Evolutionary conservation across 2,113 vertebrate genomes (phyloP).

Genomic region (Notarius quadriscutis): DNA sequence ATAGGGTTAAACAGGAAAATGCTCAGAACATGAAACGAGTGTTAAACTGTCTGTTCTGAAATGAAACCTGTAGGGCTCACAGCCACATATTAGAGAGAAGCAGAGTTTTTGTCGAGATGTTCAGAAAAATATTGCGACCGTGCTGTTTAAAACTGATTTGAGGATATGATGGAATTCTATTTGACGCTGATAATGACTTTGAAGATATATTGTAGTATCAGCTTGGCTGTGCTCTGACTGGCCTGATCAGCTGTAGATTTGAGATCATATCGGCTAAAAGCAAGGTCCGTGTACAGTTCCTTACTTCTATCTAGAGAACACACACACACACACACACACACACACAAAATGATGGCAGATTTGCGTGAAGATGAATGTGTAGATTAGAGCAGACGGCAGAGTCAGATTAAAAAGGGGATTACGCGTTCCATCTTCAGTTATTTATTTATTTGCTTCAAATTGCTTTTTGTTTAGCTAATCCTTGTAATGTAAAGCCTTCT

Average conservation of each 20-base stretch:
- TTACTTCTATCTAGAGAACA: background rate
- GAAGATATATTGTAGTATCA: background rate
- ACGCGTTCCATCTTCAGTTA: constrained; percentile 47
- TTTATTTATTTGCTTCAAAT: constrained; percentile 46
- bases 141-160: background rate
- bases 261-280: background rate
- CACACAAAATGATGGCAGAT: constrained; percentile 5
- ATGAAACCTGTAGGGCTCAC: background rate
- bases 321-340: constrained; percentile 18
- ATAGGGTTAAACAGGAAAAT: background rate
- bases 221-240: background rate
- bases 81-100: background rate
- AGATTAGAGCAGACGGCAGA: constrained; percentile 57
- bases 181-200: background rate
- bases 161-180: background rate
- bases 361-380: constrained; percentile 4
- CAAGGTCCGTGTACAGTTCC: background rate
- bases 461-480: constrained; percentile 52
- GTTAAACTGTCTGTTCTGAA: background rate
- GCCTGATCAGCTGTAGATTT: background rate
- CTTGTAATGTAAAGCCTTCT: constrained; percentile 31
- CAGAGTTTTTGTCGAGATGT: background rate
- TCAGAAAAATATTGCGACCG: background rate
- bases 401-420: constrained; percentile 65
- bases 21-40: background rate